Percentiles rank a stretch among this genome's conserved stretches.
phyloP scores from a whole-genome alignment of 2,888 invertebrate genomes.

The Stegana nigrithorax region DNA sequence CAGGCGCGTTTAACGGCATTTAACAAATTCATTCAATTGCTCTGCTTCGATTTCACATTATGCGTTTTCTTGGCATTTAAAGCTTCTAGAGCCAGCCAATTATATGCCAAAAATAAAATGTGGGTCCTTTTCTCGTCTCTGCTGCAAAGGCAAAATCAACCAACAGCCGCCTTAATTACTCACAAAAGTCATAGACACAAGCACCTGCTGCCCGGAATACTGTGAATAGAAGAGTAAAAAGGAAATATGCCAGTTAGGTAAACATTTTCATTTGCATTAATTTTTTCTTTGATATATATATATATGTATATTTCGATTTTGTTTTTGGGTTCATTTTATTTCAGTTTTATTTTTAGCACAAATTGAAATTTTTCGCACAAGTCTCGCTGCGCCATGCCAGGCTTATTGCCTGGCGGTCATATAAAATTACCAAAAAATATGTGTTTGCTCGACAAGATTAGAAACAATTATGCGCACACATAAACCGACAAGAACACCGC shows the following conservation, averaged over 20 bases:
- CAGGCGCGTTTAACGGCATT: background rate
- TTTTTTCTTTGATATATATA: constrained; percentile 23
- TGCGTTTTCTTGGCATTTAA: background rate
- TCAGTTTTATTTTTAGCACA: constrained; percentile 38
- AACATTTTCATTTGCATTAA: constrained; percentile 25
- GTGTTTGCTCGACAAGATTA: constrained; percentile 24
- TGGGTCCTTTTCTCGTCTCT: background rate
- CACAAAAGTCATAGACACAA: no score
- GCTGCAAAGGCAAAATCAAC: no score
- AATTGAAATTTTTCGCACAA: constrained; percentile 26
- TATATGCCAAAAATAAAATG: background rate
- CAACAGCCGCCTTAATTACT: background rate
- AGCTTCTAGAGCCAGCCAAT: background rate
- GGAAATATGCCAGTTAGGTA: constrained; percentile 15
- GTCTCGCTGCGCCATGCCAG: background rate
- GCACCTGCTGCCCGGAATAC: constrained; percentile 27
- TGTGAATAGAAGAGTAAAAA: constrained; percentile 34
- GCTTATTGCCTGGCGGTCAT: constrained; percentile 16
- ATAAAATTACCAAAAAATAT: constrained; percentile 14
- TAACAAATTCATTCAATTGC: no score
- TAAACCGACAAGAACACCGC: background rate
- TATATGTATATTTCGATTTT: background rate
- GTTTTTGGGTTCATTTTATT: background rate
- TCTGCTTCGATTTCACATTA: background rate
- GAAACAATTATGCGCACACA: constrained; percentile 30